Evolutionary conservation across 2,113 vertebrate genomes (phyloP).

Genomic region (Scomber colias): DNA sequence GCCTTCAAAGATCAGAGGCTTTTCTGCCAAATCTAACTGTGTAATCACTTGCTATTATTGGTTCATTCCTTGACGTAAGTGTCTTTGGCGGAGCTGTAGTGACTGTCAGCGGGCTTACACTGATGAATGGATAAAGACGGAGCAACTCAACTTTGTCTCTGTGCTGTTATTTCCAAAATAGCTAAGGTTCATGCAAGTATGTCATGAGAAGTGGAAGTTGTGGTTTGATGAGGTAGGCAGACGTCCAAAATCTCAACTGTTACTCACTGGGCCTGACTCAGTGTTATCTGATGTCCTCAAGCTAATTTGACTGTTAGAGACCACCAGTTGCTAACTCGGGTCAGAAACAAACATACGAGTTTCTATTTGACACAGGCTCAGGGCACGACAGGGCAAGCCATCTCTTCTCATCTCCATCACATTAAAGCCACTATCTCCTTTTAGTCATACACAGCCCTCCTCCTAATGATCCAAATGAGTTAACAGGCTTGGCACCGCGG

Average conservation of each 20-base stretch:
- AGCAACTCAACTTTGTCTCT: not conserved
- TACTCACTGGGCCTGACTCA: not conserved
- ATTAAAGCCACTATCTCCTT: conserved; percentile 49
- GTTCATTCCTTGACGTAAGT: not conserved
- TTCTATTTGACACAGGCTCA: conserved; percentile 20
- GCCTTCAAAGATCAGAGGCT: not conserved
- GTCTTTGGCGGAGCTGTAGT: not conserved
- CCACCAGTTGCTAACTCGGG: not conserved
- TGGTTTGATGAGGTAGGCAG: not conserved
- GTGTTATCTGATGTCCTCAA: conserved; percentile 1
- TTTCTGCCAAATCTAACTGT: not conserved
- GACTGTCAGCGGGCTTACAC: not conserved
- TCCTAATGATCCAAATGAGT: conserved; percentile 50
- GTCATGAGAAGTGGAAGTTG: not conserved
- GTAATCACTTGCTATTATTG: not conserved
- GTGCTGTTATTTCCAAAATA: not conserved
- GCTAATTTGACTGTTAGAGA: conserved; percentile 35
- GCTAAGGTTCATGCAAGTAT: not conserved
- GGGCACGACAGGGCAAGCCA: conserved; percentile 15
- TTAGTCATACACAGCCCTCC: conserved; percentile 26
- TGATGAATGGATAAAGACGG: not conserved
- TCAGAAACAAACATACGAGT: conserved; percentile 7
- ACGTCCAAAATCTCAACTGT: not conserved
- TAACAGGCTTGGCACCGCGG: conserved; percentile 18
- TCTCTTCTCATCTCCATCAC: conserved; percentile 37